Percentiles rank a stretch among this genome's conserved stretches.
phyloP scores from a whole-genome alignment of 2,888 invertebrate species.

The Stenotaenia linearis region DNA sequence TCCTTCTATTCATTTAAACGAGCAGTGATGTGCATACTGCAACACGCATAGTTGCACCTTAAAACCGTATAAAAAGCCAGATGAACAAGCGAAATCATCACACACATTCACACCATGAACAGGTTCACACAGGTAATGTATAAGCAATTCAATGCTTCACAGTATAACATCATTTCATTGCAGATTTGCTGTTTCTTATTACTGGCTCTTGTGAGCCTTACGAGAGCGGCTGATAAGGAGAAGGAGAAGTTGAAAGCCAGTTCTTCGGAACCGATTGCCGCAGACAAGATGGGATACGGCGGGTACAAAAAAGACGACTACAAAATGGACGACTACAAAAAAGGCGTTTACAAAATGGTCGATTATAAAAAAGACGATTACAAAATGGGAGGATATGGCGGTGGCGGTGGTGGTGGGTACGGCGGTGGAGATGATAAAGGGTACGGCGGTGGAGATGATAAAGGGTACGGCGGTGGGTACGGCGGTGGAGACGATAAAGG shows the following conservation, averaged over 20 bases:
- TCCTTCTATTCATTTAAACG: neutral
- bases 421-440: neutral
- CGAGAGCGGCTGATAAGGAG: too few species aligned
- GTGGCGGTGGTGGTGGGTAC: neutral
- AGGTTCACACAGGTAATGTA: neutral
- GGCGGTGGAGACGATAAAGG: neutral
- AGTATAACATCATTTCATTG: neutral
- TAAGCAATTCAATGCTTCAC: neutral
- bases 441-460: neutral
- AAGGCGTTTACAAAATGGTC: neutral
- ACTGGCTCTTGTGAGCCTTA: neutral
- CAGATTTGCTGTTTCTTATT: neutral
- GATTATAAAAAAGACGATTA: neutral
- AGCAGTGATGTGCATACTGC: neutral
- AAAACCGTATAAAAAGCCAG: neutral
- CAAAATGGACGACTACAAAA: neutral
- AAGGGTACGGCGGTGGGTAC: neutral
- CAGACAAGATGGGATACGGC: neutral
- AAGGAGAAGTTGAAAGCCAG: neutral
- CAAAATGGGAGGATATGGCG: neutral
- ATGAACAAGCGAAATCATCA: neutral
- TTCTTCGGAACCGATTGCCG: neutral
- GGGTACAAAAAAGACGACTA: neutral
- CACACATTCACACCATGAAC: neutral
- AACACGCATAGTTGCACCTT: neutral